Percentiles rank a stretch among this genome's conserved stretches.
Evolutionary conservation across 2,797 vertebrate genomes (phyloP).

Genomic region (Molossus alvarezi): DNA sequence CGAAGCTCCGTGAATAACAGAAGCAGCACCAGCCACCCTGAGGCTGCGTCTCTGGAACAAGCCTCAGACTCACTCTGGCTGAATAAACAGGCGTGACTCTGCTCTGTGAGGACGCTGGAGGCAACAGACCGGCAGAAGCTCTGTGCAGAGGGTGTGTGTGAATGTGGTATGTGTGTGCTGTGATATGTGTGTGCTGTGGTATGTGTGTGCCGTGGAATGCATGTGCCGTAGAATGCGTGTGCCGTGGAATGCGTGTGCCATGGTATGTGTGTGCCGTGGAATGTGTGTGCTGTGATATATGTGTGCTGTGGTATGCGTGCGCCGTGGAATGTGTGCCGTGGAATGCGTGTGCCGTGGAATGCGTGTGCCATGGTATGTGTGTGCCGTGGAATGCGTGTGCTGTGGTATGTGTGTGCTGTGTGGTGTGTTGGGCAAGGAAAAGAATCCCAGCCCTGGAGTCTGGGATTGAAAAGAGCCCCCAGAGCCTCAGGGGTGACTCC

Average conservation of each 20-base stretch:
- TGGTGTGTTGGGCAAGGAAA: background rate
- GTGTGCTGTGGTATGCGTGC: no score
- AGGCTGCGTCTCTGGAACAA: conserved; percentile 17
- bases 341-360: background rate
- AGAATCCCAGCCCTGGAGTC: background rate
- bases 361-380: no score
- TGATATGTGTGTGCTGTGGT: no score
- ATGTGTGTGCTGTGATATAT: background rate
- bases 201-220: background rate
- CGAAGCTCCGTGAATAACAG: background rate
- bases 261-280: no score
- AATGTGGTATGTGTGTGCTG: background rate
- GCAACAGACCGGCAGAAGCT: background rate
- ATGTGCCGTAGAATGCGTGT: no score
- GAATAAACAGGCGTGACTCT: background rate
- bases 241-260: no score
- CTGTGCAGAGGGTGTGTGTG: background rate
- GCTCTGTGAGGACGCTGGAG: background rate
- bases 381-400: background rate
- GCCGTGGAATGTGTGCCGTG: background rate
- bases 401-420: background rate
- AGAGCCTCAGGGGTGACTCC: background rate
- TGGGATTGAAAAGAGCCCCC: background rate
- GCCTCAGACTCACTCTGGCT: background rate
- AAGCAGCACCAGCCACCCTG: background rate